A percentile compares a stretch with the other conserved stretches of the same genome.
Evolutionary conservation across 2,113 vertebrate genomes (phyloP).

Genomic region (Meles meles): DNA sequence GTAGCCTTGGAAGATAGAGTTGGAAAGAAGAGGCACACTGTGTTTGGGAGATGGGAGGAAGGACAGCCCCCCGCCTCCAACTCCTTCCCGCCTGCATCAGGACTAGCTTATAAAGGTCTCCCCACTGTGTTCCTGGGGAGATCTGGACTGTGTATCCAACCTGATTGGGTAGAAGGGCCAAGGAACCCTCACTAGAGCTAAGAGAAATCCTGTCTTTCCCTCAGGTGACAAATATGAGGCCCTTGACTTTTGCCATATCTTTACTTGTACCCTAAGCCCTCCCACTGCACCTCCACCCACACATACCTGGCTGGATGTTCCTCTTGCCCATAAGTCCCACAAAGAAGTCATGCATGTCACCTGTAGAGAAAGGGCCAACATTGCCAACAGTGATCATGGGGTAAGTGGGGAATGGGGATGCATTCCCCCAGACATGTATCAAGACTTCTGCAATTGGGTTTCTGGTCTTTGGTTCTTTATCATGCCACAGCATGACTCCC

Average conservation of each 20-base stretch:
- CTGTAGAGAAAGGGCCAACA: slow-evolving; percentile 74
- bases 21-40: neutral
- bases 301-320: slow-evolving; percentile 83
- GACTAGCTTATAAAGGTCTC: neutral
- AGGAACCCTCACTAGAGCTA: neutral
- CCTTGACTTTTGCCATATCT: neutral
- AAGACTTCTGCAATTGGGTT: neutral
- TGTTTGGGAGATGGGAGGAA: neutral
- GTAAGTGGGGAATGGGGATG: neutral
- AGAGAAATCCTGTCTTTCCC: neutral
- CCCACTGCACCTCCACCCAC: neutral
- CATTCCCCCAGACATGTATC: neutral
- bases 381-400: neutral
- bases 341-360: slow-evolving; percentile 95
- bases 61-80: neutral
- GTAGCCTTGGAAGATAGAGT: neutral
- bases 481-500: neutral
- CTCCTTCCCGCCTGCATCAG: neutral
- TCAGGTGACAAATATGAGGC: neutral
- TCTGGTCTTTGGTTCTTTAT: neutral
- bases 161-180: neutral
- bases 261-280: neutral
- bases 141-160: neutral
- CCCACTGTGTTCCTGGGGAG: neutral
- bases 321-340: slow-evolving; percentile 95